phyloP scores from a whole-genome alignment of 53 echinoderm and acorn worm genomes.

The Echinarachnius parma region DNA sequence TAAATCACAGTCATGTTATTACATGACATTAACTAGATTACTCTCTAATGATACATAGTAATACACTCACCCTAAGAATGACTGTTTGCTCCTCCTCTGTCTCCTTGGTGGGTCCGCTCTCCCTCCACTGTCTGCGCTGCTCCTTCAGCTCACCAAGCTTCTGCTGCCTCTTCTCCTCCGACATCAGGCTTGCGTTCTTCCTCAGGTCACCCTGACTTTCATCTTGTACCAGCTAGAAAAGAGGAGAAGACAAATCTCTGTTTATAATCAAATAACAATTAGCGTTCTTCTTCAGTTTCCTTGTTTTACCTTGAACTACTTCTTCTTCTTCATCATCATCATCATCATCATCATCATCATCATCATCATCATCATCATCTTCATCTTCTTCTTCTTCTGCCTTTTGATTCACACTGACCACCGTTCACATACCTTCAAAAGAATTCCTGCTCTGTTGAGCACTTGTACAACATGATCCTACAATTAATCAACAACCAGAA shows the following conservation, averaged over 20 bases:
- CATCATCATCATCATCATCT: not conserved
- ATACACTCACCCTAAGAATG: slow-evolving; percentile 71
- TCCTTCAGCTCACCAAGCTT: slow-evolving; percentile 75
- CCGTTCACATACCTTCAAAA: too few relatives aligned
- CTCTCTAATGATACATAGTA: too few relatives aligned
- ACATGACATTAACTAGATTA: too few relatives aligned
- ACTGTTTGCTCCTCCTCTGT: slow-evolving; percentile 80
- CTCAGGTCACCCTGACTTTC: slow-evolving; percentile 61
- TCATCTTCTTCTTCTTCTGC: not conserved
- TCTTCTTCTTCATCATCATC: not conserved
- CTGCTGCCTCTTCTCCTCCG: slow-evolving; percentile 79
- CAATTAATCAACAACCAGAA: too few relatives aligned
- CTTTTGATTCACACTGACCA: too few relatives aligned
- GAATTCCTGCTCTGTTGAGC: too few relatives aligned
- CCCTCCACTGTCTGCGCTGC: slow-evolving; percentile 87
- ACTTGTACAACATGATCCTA: too few relatives aligned
- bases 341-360: slow-evolving; percentile 22
- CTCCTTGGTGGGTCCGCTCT: slow-evolving; percentile 80
- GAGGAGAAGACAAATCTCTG: too few relatives aligned
- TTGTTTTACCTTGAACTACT: not conserved
- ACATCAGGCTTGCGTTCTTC: slow-evolving; percentile 71
- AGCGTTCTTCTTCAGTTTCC: too few relatives aligned
- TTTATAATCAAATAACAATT: too few relatives aligned
- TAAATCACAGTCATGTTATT: too few relatives aligned
- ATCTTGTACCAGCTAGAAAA: slow-evolving; percentile 65